A percentile compares a stretch with the other conserved stretches of the same genome.
Conservation (phyloP, 2,113 vertebrate genomes). For the Odontesthes bonariensis region DNA sequence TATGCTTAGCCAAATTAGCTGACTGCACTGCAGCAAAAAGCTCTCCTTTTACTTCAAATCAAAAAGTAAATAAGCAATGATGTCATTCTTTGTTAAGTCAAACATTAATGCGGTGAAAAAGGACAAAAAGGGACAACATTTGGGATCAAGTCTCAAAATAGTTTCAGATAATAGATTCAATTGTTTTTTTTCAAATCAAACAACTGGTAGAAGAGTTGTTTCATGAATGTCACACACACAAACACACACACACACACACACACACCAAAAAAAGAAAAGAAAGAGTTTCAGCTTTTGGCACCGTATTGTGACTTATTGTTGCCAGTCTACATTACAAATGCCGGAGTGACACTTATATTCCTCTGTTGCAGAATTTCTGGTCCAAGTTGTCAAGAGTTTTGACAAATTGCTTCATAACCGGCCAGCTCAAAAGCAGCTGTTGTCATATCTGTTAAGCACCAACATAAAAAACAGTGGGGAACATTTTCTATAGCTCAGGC, state of each 20-base stretch:
- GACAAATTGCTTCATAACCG: slow-evolving; percentile 74
- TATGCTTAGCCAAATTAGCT: background rate
- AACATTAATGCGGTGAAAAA: background rate
- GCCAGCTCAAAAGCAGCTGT: slow-evolving; percentile 67
- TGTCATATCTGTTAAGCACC: slow-evolving; percentile 64
- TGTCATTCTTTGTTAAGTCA: background rate
- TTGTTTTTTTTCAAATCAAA: background rate
- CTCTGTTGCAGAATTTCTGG: slow-evolving; percentile 49
- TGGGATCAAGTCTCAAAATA: background rate
- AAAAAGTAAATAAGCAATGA: background rate
- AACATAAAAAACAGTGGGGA: slow-evolving; percentile 38
- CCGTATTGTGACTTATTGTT: slow-evolving; percentile 32
- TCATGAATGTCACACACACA: background rate
- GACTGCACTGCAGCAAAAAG: background rate
- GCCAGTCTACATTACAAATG: slow-evolving; percentile 48
- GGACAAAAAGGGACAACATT: background rate
- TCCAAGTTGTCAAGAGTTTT: slow-evolving; percentile 67
- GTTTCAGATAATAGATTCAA: background rate
- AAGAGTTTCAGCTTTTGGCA: slow-evolving; percentile 29
- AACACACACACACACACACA: too few species aligned
- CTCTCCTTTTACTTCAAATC: background rate
- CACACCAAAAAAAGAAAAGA: background rate
- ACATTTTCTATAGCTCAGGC: slow-evolving; percentile 26
- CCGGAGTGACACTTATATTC: slow-evolving; percentile 57
- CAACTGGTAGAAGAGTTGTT: too few species aligned